phyloP scores from a whole-genome alignment of 2,888 invertebrate species.

The Petrophora chlorosata region DNA sequence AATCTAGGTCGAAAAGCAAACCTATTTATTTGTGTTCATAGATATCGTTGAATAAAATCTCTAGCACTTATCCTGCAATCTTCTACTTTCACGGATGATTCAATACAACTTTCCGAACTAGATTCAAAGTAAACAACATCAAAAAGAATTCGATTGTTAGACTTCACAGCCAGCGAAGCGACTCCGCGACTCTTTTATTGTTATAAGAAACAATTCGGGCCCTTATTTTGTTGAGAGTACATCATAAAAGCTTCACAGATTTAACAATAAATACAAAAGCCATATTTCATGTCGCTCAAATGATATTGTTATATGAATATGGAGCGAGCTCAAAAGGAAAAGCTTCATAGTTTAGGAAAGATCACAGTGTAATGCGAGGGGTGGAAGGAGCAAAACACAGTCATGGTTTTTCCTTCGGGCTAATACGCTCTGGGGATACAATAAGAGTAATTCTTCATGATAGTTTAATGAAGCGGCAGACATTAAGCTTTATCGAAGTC shows the following conservation, averaged over 20 bases:
- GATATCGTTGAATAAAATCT: neutral
- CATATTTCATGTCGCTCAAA: neutral
- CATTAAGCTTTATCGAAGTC: conserved; percentile 17
- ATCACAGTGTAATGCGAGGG: neutral
- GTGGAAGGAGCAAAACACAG: neutral
- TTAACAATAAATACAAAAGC: neutral
- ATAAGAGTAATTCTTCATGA: conserved; percentile 19
- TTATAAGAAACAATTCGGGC: conserved; percentile 16
- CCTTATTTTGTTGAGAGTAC: conserved; percentile 3
- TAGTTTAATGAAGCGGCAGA: conserved; percentile 20
- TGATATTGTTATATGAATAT: conserved; percentile 4
- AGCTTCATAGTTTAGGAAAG: neutral
- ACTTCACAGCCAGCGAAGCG: conserved; percentile 20
- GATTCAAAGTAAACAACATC: conserved; percentile 37
- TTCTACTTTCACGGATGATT: conserved; percentile 33
- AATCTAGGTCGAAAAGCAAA: too few relatives aligned
- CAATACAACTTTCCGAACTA: conserved; percentile 37
- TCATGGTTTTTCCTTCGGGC: neutral
- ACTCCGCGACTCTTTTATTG: conserved; percentile 11
- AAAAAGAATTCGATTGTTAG: conserved; percentile 38
- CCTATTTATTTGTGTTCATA: too few relatives aligned
- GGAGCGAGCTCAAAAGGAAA: conserved; percentile 1
- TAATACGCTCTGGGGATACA: conserved; percentile 7
- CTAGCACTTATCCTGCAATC: conserved; percentile 1
- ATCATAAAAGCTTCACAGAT: conserved; percentile 3